Percentiles rank a stretch among this genome's conserved stretches.
Evolutionary conservation across 2,888 invertebrate species (phyloP).

Genomic region (Hemistola chrysoprasaria): DNA sequence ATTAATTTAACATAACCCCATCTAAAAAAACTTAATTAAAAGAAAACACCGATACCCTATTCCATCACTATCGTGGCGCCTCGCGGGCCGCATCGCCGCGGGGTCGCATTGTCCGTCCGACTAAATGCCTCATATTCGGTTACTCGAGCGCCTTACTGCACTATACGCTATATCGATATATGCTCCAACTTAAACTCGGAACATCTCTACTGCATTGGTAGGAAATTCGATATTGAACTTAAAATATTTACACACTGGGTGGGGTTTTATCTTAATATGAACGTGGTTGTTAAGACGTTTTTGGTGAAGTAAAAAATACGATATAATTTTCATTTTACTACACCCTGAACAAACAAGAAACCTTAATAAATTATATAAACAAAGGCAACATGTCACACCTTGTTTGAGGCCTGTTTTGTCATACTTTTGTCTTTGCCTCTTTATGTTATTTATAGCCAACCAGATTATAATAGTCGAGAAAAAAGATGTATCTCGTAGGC

Average conservation of each 20-base stretch:
- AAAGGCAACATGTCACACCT: slow-evolving; percentile 72
- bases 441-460: slow-evolving; percentile 36
- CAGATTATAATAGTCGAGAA: slow-evolving; percentile 38
- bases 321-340: slow-evolving; percentile 77
- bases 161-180: slow-evolving; percentile 70
- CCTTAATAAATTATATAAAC: slow-evolving; percentile 69
- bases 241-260: slow-evolving; percentile 19
- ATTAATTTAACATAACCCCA: no score
- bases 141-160: slow-evolving; percentile 71
- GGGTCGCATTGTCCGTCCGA: slow-evolving; percentile 70
- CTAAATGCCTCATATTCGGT: slow-evolving; percentile 80
- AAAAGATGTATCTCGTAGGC: slow-evolving; percentile 17
- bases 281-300: slow-evolving; percentile 28
- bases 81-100: slow-evolving; percentile 60
- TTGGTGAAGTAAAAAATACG: slow-evolving; percentile 32
- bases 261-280: slow-evolving; percentile 25
- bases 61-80: slow-evolving; percentile 67
- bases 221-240: slow-evolving; percentile 28
- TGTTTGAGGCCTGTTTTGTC: slow-evolving; percentile 71
- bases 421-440: slow-evolving; percentile 49
- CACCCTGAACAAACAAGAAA: slow-evolving; percentile 65
- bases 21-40: no score
- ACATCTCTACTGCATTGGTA: slow-evolving; percentile 42
- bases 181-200: slow-evolving; percentile 25
- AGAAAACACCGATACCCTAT: slow-evolving; percentile 30